Evolutionary conservation across 2,888 invertebrate species (phyloP).

Genomic region (Nomada hirtipes): DNA sequence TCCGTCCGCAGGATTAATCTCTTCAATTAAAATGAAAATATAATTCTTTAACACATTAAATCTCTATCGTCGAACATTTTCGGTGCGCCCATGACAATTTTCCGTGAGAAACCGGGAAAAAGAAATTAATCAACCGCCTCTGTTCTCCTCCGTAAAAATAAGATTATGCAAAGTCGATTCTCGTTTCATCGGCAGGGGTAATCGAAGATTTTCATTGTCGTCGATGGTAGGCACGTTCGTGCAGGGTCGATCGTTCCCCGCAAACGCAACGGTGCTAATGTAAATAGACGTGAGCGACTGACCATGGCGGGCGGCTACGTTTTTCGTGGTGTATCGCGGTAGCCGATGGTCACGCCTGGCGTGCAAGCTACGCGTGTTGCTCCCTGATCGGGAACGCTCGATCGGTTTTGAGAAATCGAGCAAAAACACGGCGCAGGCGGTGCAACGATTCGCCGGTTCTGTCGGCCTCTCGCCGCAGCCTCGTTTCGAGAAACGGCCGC

Average conservation of each 20-base stretch:
- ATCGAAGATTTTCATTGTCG: constrained; percentile 34
- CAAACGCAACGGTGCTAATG: constrained; percentile 72
- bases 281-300: constrained; percentile 76
- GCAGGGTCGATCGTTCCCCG: constrained; percentile 53
- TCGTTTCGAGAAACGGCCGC: constrained; percentile 57
- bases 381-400: constrained; percentile 70
- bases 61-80: too few species aligned
- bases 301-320: constrained; percentile 73
- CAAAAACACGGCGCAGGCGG: constrained; percentile 65
- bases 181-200: neutral
- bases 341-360: constrained; percentile 76
- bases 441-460: constrained; percentile 63
- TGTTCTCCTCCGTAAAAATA: neutral
- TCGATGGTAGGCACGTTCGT: constrained; percentile 52
- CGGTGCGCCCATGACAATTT: too few species aligned
- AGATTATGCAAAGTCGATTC: neutral
- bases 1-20: too few species aligned
- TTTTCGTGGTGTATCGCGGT: constrained; percentile 78
- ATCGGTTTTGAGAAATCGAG: constrained; percentile 74
- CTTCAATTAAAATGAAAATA: too few species aligned
- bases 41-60: too few species aligned
- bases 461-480: constrained; percentile 54
- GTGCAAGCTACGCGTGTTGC: constrained; percentile 74
- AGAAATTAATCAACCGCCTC: too few species aligned
- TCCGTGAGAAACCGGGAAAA: too few species aligned